phyloP scores from a whole-genome alignment of 1,140 invertebrate species.

The Oppia nitens region DNA sequence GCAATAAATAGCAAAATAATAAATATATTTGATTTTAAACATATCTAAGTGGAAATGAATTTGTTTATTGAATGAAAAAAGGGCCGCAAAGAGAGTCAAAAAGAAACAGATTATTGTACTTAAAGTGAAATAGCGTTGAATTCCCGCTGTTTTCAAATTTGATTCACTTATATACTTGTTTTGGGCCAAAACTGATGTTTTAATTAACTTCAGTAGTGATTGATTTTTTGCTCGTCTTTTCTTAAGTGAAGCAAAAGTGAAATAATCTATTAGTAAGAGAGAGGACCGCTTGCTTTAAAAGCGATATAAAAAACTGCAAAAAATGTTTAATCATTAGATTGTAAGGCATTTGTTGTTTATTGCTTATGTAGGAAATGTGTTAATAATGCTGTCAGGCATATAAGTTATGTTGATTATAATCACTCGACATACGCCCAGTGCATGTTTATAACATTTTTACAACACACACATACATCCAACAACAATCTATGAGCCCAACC shows the following conservation, averaged over 20 bases:
- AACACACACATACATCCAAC: too few species aligned
- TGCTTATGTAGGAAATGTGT: not conserved
- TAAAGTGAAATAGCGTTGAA: not conserved
- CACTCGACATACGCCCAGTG: not conserved
- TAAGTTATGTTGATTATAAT: not conserved
- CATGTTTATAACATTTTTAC: not conserved
- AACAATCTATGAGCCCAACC: not conserved
- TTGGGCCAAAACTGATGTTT: not conserved
- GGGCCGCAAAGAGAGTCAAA: not conserved
- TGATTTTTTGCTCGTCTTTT: not conserved
- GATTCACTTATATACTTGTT: not conserved
- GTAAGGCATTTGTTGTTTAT: conserved; percentile 1
- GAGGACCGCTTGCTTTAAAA: not conserved
- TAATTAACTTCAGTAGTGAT: not conserved
- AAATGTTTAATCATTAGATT: not conserved
- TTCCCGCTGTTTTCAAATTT: not conserved
- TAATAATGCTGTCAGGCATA: not conserved
- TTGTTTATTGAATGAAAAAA: too few species aligned
- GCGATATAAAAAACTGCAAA: not conserved
- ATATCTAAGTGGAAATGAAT: too few species aligned
- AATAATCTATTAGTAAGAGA: not conserved
- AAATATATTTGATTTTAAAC: too few species aligned
- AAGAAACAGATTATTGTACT: not conserved
- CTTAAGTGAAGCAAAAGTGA: not conserved
- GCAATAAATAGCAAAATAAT: too few species aligned